Base-by-base conservation (phyloP, 2,113 vertebrate genomes). In the Phodopus roborovskii region DNA sequence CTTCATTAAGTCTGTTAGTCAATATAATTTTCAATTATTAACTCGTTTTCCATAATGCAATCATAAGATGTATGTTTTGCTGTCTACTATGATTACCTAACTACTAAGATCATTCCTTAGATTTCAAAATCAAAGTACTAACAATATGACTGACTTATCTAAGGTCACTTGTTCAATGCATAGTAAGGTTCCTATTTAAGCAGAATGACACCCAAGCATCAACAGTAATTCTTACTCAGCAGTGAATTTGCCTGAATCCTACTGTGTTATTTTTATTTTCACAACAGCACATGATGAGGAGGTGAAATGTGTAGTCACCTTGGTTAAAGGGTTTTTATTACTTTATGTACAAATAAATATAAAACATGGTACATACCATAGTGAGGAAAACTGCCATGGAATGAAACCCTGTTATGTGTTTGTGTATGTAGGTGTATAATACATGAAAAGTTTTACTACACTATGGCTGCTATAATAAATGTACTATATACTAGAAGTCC, bases 111-210 rank as follows among this genome's bases (percentile, higher is more conserved):
- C 53, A 75, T 82, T 45, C 53, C n/a, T 48, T 17, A 36, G 11
- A 22, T 9, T 58, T 42, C 4, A 33, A 64, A 92, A 92, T 6
- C 2, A 45, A 81, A 24, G 13, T 16, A 73, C 16, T 33, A 36
- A 73, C n/a, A 84, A 12, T 2, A 9, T 90, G 26, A 8, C 7
- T 24, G 66, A n/a, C 15, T 74, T 64, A 16, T 26, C 24, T 26
- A 4, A 30, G 1, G 3, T 33, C 56, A 70, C 50, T 7, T 20
- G 82, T 17, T 3, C 58, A 13, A 8, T 17, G 15, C 13, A n/a
- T 4, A 1, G 0, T 24, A 33, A 8, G 48, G 84, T 16, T 48
- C 4, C 13, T 3, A 36, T 45, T 1, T 62, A 7, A 0, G 0
- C 2, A 62, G 4, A 1, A 15, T 24, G 53, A 45, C 4, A 48